Evolutionary conservation across 2,797 vertebrate genomes (phyloP).

Genomic region (Crax fasciolata): DNA sequence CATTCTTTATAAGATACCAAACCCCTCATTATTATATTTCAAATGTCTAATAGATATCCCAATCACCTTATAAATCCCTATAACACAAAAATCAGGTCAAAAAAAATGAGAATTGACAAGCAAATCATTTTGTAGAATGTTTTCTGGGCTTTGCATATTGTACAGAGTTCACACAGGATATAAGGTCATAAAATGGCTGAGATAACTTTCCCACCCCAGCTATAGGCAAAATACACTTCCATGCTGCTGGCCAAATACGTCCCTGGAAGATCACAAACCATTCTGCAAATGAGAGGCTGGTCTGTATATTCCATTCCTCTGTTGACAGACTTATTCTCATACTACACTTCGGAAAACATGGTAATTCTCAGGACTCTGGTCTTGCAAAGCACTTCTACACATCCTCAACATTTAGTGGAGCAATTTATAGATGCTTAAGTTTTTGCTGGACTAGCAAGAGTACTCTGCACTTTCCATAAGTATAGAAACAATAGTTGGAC

Average conservation of each 20-base stretch:
- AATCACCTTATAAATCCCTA: background rate
- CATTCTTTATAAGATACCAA: background rate
- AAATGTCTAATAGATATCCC: background rate
- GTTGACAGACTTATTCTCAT: background rate
- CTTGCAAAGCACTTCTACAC: background rate
- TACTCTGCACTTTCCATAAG: background rate
- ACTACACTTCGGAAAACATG: background rate
- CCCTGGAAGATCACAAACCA: background rate
- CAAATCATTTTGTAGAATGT: background rate
- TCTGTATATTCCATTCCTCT: background rate
- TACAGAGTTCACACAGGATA: background rate
- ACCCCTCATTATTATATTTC: background rate
- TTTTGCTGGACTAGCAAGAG: background rate
- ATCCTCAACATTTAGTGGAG: background rate
- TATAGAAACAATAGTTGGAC: background rate
- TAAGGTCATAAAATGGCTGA: background rate
- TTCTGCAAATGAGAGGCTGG: background rate
- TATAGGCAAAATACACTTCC: background rate
- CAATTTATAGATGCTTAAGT: background rate
- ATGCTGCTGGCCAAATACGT: background rate
- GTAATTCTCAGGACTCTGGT: background rate
- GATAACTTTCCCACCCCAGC: background rate
- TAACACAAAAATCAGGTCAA: background rate
- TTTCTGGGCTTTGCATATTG: background rate
- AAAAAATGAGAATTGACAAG: background rate